These are phyloP conservation scores for Spea bombifrons DNA, from an alignment of 2,113 vertebrate species.

Conservation along the genomic window DNA sequence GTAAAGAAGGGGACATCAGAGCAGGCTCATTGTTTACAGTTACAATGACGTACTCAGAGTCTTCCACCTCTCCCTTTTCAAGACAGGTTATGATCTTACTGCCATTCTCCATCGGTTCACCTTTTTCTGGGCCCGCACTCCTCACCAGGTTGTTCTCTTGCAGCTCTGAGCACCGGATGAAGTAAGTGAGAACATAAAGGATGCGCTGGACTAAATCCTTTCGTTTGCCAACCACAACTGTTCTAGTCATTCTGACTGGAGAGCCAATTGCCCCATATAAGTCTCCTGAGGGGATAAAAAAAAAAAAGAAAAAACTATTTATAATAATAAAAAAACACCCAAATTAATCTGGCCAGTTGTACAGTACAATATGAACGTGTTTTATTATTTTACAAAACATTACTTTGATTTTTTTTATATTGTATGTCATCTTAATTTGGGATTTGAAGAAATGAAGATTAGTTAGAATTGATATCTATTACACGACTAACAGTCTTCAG, in stretches of 20 bases:
- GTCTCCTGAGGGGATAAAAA: slow-evolving; percentile 64
- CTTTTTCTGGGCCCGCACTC: slow-evolving; percentile 55
- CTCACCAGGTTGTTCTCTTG: slow-evolving; percentile 73
- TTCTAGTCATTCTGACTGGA: slow-evolving; percentile 78
- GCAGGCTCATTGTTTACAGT: slow-evolving; percentile 70
- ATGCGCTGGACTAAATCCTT: slow-evolving; percentile 78
- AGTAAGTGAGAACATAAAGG: slow-evolving; percentile 75
- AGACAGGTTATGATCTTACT: slow-evolving; percentile 68
- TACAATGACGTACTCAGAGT: slow-evolving; percentile 77
- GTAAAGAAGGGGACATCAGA: slow-evolving; percentile 65
- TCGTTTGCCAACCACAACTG: slow-evolving; percentile 76
- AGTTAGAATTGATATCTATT: too few species aligned
- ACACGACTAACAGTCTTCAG: too few species aligned
- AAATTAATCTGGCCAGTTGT: too few species aligned
- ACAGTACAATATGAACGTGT: too few species aligned
- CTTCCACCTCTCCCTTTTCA: slow-evolving; percentile 76
- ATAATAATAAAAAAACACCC: too few species aligned
- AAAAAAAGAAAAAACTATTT: neutral
- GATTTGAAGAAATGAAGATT: too few species aligned
- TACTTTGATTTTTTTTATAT: too few species aligned
- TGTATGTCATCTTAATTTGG: too few species aligned
- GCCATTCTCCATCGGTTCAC: slow-evolving; percentile 61
- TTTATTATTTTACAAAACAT: too few species aligned
- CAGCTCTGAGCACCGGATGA: slow-evolving; percentile 83
- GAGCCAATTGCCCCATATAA: slow-evolving; percentile 82